phyloP scores from a whole-genome alignment of 2,888 invertebrate species.

The Andrena hattorfiana region DNA sequence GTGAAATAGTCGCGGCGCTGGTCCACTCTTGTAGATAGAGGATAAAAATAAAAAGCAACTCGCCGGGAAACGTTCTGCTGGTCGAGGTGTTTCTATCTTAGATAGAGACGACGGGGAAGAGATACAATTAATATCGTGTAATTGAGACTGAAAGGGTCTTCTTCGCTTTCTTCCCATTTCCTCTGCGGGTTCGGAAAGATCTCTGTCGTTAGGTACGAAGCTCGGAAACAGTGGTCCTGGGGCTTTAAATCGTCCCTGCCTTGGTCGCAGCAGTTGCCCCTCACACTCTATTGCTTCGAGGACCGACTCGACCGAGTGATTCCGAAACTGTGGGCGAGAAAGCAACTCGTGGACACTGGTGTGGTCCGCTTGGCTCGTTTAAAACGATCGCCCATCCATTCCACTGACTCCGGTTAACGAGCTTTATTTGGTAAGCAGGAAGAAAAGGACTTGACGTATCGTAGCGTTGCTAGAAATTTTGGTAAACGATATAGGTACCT shows the following conservation, averaged over 20 bases:
- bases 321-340: conserved; percentile 34
- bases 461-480: too few species aligned
- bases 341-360: conserved; percentile 22
- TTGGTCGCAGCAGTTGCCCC: conserved; percentile 45
- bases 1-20: conserved; percentile 11
- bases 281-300: conserved; percentile 39
- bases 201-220: conserved; percentile 32
- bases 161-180: neutral
- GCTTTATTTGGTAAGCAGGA: conserved; percentile 40
- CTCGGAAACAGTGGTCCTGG: conserved; percentile 47
- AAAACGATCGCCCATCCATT: conserved; percentile 34
- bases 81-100: neutral
- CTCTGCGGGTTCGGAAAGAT: neutral
- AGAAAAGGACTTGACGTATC: neutral
- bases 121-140: neutral
- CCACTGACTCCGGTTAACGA: conserved; percentile 31
- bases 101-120: neutral
- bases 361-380: conserved; percentile 35
- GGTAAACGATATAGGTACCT: too few species aligned
- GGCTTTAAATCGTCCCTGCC: conserved; percentile 35
- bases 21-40: neutral
- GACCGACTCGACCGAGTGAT: conserved; percentile 50
- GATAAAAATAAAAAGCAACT: neutral
- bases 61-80: neutral
- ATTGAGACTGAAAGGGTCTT: too few species aligned